Conservation (phyloP, 2,797 vertebrate species). For the Poeciliopsis turneri region DNA sequence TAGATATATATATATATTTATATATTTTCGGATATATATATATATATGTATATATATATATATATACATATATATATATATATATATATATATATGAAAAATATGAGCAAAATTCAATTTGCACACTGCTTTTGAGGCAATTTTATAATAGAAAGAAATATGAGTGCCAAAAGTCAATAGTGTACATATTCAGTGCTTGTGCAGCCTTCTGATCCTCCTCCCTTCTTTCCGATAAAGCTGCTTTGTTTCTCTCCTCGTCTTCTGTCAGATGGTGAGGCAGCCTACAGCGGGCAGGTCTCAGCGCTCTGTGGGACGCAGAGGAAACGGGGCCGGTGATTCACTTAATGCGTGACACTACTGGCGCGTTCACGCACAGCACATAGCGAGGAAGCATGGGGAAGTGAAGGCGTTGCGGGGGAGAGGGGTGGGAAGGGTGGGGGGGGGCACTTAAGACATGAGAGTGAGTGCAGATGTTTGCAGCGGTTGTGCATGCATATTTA, state of each 20-base stretch:
- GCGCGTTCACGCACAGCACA: slow-evolving; percentile 5
- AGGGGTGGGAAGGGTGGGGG: neutral
- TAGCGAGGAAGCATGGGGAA: neutral
- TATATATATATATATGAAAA: slow-evolving; percentile 42
- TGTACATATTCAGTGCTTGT: slow-evolving; percentile 96
- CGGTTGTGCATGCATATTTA: neutral
- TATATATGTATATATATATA: slow-evolving; percentile 45
- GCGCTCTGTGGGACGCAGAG: slow-evolving; percentile 78
- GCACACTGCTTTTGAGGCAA: slow-evolving; percentile 96
- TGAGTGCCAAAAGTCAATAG: slow-evolving; percentile 95
- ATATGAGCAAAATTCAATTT: slow-evolving; percentile 86
- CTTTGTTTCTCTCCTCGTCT: slow-evolving; percentile 65
- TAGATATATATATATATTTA: slow-evolving; percentile 66
- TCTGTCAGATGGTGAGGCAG: slow-evolving; percentile 78
- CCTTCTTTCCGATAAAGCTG: slow-evolving; percentile 71
- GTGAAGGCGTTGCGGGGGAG: slow-evolving; percentile 9
- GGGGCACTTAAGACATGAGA: neutral
- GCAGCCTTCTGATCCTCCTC: slow-evolving; percentile 79
- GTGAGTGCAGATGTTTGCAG: slow-evolving; percentile 16
- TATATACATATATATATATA: slow-evolving; percentile 55
- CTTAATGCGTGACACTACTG: slow-evolving; percentile 18
- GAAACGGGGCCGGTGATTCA: slow-evolving; percentile 54
- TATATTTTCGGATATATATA: slow-evolving; percentile 53
- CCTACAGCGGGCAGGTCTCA: slow-evolving; percentile 83
- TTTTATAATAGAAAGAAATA: slow-evolving; percentile 75